Percentiles rank a stretch among this genome's conserved stretches.
phyloP scores from a whole-genome alignment of 2,113 vertebrate species.

The Sakesphorus luctuosus region DNA sequence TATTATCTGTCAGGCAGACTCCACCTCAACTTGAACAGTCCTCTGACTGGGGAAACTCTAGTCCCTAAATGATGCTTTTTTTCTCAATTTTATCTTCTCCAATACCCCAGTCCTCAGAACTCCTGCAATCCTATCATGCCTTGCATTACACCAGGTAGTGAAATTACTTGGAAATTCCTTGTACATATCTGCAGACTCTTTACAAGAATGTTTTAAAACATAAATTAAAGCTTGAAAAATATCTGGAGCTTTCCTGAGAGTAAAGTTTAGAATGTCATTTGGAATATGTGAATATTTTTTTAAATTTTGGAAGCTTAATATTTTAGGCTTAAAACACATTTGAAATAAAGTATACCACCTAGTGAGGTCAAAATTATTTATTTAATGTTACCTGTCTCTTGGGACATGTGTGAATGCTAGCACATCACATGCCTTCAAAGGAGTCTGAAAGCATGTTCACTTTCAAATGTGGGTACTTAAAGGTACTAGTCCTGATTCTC shows the following conservation, averaged over 20 bases:
- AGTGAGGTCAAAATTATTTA: neutral
- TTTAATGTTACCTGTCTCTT: neutral
- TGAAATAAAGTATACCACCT: neutral
- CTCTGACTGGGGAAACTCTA: neutral
- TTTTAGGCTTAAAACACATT: neutral
- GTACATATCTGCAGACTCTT: neutral
- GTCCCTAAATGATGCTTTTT: neutral
- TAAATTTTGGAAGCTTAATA: neutral
- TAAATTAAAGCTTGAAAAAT: neutral
- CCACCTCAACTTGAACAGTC: neutral
- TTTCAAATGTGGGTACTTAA: neutral
- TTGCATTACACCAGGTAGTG: neutral
- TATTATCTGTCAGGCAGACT: neutral
- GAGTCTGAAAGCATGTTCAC: neutral
- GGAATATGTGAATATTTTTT: neutral
- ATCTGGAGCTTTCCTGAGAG: neutral
- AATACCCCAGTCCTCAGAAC: neutral
- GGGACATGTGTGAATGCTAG: neutral
- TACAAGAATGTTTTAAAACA: neutral
- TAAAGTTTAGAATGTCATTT: neutral
- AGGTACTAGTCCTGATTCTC: neutral
- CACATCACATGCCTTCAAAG: neutral
- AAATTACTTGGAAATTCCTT: neutral
- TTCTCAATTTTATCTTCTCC: neutral
- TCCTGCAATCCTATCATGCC: neutral